Evolutionary conservation across 1,140 invertebrate species (phyloP), one percentile per base, ranked within the genome.

Genomic region (Mya arenaria): DNA sequence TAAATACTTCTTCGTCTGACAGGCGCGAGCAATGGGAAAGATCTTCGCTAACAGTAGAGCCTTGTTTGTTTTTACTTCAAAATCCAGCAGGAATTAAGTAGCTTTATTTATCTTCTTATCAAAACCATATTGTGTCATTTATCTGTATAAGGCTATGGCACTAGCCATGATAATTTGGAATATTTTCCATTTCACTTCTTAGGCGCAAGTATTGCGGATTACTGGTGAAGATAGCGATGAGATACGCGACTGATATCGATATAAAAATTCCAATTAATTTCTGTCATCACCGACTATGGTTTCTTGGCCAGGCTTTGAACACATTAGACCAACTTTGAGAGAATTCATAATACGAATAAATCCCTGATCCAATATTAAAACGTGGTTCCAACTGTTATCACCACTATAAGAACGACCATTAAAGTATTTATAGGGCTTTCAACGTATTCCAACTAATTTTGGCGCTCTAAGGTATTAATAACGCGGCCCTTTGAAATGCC

Each of bases 191-290:
- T 63, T 65, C 30, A 41, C 56, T 65, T 41, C 23, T 44, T 63
- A 25, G 58, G 13, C n/a, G 36, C 15, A 63, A 63, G 56, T 63
- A 41, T 0, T 17, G 4, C 19, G 73, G 73, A 75, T 75, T 75
- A 75, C 58, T 13, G 23, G 3, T 13, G 5, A 41, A 17, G 73
- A 75, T 75, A 75, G 32, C 56, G 25, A n/a, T 6, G 32, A 37
- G 56, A 25, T 36, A 41, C 63, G 48, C 19, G 48, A 52, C 19
- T 17, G 10, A 52, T 65, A 75, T 37, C 41, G 73, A 65, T 55
- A 65, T 75, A 28, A 63, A 63, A 41, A 48, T 75, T 75, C 73
- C 73, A 75, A 75, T 75, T 75, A 75, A 56, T 72, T 56, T 72
- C 48, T 56, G 48, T 56, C 69, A 23, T 25, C 28, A 36, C n/a